Conservation (phyloP, 2,113 vertebrate genomes). For the Oreotrochilus melanogaster region DNA sequence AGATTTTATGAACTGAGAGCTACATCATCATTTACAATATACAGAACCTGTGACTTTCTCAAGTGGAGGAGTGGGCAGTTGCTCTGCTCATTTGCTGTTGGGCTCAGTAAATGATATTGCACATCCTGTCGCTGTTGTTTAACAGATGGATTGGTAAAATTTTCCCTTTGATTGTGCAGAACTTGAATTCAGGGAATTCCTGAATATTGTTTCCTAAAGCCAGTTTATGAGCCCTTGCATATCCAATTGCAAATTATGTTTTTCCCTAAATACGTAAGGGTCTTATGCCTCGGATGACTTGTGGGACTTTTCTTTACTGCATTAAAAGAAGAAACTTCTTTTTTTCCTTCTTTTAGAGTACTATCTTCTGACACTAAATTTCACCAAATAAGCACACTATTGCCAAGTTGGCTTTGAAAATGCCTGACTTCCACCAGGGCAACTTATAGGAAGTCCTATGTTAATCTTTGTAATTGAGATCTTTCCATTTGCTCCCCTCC, state of each 20-base stretch:
- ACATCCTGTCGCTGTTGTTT: background rate
- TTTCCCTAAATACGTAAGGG: background rate
- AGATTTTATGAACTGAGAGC: background rate
- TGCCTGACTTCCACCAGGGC: background rate
- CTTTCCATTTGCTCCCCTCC: background rate
- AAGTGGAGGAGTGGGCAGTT: background rate
- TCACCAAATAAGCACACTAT: background rate
- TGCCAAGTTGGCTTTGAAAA: background rate
- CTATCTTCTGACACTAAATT: constrained; percentile 4
- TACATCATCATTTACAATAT: background rate
- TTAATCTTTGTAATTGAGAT: background rate
- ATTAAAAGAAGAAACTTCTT: background rate
- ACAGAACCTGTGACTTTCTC: background rate
- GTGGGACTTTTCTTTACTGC: background rate
- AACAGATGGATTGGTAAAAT: background rate
- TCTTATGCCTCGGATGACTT: background rate
- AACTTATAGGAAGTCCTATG: background rate
- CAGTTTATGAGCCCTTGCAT: background rate
- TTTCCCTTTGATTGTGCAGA: background rate
- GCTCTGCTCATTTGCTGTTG: background rate
- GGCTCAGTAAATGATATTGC: background rate
- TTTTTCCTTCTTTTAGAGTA: background rate
- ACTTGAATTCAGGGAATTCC: background rate
- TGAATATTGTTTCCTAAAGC: background rate
- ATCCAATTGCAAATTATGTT: background rate